Base-by-base conservation (phyloP, 2,888 invertebrate species). In the Perithous albicinctus region DNA sequence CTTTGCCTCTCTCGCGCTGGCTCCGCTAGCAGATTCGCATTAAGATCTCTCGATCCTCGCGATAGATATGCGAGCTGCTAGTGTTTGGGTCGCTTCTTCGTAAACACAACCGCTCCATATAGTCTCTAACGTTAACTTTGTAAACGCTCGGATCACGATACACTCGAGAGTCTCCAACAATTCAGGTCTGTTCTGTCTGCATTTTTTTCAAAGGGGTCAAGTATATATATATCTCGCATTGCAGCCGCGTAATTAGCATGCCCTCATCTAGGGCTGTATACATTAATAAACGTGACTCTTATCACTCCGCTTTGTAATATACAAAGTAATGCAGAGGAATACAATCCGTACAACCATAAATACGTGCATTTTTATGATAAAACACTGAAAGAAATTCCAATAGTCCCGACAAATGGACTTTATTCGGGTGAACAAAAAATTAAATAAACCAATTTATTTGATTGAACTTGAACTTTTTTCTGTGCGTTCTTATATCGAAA, bases 11-110 rank as follows among this genome's bases (percentile, higher is more conserved):
- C 77, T 67, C 80, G 70, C 69, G 70, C 72, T 63, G 66, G 70
- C 72, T 63, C 63, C 80, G 84, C 82, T 78, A 83, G 70, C 84
- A 87, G 89, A 90, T 90, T 85, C 86, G 86, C 88, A 89, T 89
- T 90, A 89, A 90, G 90, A 90, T 89, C n/a, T n/a, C n/a, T n/a
- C 87, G 84, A 88, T 85, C 78, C 46, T 70, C 51, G 70, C 15
- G 64, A 35, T 38, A 84, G 82, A 83, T 85, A 85, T 12, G 61
- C 59, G 72, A 77, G 41, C 61, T 67, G 59, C 48, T 67, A 51
- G 38, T 66, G 67, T 59, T 63, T 46, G 74, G 73, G 79, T 79
- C 35, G 59, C 79, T 69, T 74, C 59, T 18, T 75, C 66, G 66
- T 72, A 64, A 59, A 61, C 69, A 51, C 56, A 41, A 46, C 67